phyloP scores from a whole-genome alignment of 2,113 vertebrate genomes.

The Carassius carassius region DNA sequence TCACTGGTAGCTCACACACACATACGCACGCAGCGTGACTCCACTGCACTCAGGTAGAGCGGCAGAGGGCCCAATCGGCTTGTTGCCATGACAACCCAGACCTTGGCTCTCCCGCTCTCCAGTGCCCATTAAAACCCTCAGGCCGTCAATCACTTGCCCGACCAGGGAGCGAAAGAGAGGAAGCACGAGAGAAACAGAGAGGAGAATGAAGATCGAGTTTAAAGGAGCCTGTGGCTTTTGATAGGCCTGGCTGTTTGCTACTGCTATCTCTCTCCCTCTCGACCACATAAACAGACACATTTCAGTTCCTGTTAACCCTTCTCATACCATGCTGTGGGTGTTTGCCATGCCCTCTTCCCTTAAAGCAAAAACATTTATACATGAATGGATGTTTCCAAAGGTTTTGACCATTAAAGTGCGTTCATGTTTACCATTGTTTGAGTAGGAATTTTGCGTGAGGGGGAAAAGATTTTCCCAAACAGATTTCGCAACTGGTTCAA shows the following conservation, averaged over 20 bases:
- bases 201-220: slow-evolving; percentile 63
- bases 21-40: slow-evolving; percentile 61
- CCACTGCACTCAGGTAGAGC: slow-evolving; percentile 76
- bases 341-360: too few relatives aligned
- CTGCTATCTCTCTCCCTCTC: slow-evolving; percentile 42
- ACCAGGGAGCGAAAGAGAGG: slow-evolving; percentile 63
- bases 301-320: slow-evolving; percentile 23
- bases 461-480: background rate
- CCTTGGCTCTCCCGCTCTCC: slow-evolving; percentile 80
- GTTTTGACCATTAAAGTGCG: slow-evolving; percentile 32
- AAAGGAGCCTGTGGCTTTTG: slow-evolving; percentile 75
- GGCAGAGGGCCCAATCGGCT: slow-evolving; percentile 77
- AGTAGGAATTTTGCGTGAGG: slow-evolving; percentile 9
- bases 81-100: slow-evolving; percentile 83
- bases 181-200: slow-evolving; percentile 21
- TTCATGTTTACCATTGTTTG: background rate
- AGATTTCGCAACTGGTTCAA: background rate
- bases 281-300: slow-evolving; percentile 54
- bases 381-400: slow-evolving; percentile 32
- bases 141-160: slow-evolving; percentile 82
- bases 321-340: background rate
- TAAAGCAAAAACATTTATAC: slow-evolving; percentile 12
- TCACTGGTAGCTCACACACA: slow-evolving; percentile 7
- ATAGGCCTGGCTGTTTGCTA: slow-evolving; percentile 69
- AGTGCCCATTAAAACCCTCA: slow-evolving; percentile 83